These are phyloP conservation scores for Nyleta sp. DNA, from an alignment of 2,888 invertebrate species.

Conservation along the genomic window DNA sequence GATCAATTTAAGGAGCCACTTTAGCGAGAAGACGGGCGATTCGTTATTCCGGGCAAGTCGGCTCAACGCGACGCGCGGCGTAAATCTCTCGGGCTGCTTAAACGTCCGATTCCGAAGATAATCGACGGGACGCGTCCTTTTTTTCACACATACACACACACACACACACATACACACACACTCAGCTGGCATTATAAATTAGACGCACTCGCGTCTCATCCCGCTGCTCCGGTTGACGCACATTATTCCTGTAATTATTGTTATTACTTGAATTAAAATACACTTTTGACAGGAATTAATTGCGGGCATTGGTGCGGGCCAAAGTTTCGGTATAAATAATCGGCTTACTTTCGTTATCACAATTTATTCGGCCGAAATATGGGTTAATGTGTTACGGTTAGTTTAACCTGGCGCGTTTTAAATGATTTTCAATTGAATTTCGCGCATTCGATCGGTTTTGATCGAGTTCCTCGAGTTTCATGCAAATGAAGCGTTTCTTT, in stretches of 20 bases:
- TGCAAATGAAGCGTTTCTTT: too few relatives aligned
- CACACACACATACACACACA: background rate
- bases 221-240: constrained; percentile 11
- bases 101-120: constrained; percentile 38
- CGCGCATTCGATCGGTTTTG: background rate
- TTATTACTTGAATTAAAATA: constrained; percentile 38
- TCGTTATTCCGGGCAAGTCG: constrained; percentile 55
- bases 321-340: constrained; percentile 42
- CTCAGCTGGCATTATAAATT: constrained; percentile 42
- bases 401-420: constrained; percentile 13
- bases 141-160: background rate
- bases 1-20: constrained; percentile 61
- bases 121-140: constrained; percentile 27
- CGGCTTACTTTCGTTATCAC: constrained; percentile 47
- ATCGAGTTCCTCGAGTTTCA: background rate
- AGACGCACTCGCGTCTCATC: constrained; percentile 23
- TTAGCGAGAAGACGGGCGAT: constrained; percentile 45
- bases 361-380: constrained; percentile 41
- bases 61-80: constrained; percentile 28
- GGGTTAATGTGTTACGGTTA: constrained; percentile 44
- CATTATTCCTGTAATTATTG: constrained; percentile 42
- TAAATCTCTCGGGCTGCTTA: constrained; percentile 58
- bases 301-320: background rate
- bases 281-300: constrained; percentile 34
- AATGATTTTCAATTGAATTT: constrained; percentile 21